Evolutionary conservation across 2,888 invertebrate genomes (phyloP), one percentile per base, ranked within the genome.

Genomic region (Alsophila aescularia): DNA sequence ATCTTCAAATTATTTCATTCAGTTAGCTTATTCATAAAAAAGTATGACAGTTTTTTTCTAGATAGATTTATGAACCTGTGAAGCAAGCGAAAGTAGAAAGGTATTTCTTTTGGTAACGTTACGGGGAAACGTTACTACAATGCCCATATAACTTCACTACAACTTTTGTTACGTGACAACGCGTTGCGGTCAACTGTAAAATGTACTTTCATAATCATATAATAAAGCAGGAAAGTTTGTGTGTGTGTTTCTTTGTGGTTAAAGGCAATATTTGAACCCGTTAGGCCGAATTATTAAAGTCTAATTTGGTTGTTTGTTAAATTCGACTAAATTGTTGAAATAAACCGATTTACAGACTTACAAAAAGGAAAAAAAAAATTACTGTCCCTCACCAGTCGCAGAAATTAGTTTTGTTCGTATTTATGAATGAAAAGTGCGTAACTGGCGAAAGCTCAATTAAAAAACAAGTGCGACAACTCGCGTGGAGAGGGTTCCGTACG

Each of bases 21-120:
- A n/a, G n/a, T n/a, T n/a, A n/a, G n/a, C n/a, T n/a, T n/a, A n/a
- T n/a, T n/a, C n/a, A n/a, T n/a, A n/a, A n/a, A n/a, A 5, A 24
- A 24, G 8, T 5, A 24, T 24, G 7, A 7, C 24, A 1, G 24
- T 1, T 27, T 45, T 45, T 45, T 34, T 18, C 15, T 15, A 13
- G 31, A n/a, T 45, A 32, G 24, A 41, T 44, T 44, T 27, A 47
- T 47, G 34, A 27, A 13, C 16, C 32, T 39, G 42, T 50, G 40
- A 47, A 50, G 50, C 44, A 45, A 51, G 55, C 31, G 51, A 47
- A 56, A 51, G 51, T 51, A 37, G 50, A 56, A 58, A 58, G 58
- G 8, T 13, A 47, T 53, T 58, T 50, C 31, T 42, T 37, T 53
- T 41, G 41, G 16, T 39, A 40, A 50, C 14, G 47, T 56, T 52